These are phyloP conservation scores for Drosophila silvestris DNA, from an alignment of 2,888 invertebrate genomes.

Conservation along the genomic window DNA sequence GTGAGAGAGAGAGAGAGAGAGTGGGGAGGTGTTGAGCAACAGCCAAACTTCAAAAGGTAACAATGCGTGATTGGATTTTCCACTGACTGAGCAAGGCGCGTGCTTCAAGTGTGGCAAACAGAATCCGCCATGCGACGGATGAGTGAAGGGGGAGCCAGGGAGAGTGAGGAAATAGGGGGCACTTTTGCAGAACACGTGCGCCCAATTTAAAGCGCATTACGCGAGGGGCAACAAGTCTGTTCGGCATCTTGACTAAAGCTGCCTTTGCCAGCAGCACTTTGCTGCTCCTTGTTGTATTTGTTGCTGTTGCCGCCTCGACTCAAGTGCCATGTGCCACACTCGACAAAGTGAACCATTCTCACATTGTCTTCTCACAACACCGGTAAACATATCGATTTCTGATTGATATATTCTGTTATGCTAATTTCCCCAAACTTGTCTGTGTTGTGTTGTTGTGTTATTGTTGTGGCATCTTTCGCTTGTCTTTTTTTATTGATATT, in stretches of 20 bases:
- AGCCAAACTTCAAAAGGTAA: constrained; percentile 50
- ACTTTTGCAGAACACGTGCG: constrained; percentile 61
- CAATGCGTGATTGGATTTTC: constrained; percentile 47
- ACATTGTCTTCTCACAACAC: constrained; percentile 6
- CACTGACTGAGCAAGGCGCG: constrained; percentile 42
- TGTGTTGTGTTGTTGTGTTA: neutral
- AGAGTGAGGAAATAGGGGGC: neutral
- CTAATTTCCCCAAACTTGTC: constrained; percentile 41
- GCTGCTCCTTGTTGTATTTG: neutral
- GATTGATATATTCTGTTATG: constrained; percentile 63
- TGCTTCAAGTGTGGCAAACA: constrained; percentile 32
- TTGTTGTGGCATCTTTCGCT: neutral
- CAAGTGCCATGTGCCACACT: constrained; percentile 68
- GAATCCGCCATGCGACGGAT: neutral
- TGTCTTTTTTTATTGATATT: constrained; percentile 18
- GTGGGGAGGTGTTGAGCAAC: neutral
- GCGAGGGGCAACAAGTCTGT: constrained; percentile 20
- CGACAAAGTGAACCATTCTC: constrained; percentile 1
- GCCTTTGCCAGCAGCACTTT: constrained; percentile 57
- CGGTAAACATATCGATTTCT: constrained; percentile 63
- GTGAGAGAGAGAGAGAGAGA: neutral
- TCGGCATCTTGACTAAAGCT: constrained; percentile 29
- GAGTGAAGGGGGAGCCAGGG: neutral
- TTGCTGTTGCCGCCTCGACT: constrained; percentile 14
- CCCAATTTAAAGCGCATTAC: constrained; percentile 63